These are phyloP conservation scores for Enteromius argenteus DNA, from an alignment of 2,797 vertebrate species.

Conservation along the genomic window DNA sequence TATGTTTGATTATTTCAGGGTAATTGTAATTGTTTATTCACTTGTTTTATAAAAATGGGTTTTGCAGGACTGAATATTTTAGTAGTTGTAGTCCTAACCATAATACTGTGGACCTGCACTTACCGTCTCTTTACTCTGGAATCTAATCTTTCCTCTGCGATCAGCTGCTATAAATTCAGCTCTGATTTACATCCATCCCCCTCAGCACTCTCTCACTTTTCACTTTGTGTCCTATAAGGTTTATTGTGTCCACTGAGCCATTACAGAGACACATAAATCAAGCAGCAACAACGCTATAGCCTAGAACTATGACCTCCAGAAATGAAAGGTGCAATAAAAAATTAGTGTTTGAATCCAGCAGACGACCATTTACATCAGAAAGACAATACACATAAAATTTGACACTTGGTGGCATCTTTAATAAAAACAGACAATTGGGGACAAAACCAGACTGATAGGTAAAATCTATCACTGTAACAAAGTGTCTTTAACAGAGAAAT, in stretches of 20 bases:
- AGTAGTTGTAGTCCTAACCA: background rate
- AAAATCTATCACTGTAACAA: background rate
- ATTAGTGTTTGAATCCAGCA: background rate
- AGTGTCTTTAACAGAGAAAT: background rate
- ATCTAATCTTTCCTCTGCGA: conserved; percentile 13
- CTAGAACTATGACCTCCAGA: conserved; percentile 34
- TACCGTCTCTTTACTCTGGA: conserved; percentile 21
- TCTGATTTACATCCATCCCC: conserved; percentile 28
- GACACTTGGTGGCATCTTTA: conserved; percentile 13
- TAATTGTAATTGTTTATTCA: background rate
- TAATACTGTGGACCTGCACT: conserved; percentile 3
- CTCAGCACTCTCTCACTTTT: conserved; percentile 38
- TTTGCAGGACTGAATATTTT: background rate
- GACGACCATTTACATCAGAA: conserved; percentile 10
- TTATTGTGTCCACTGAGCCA: conserved; percentile 44
- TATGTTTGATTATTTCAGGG: too few species aligned
- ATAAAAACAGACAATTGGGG: conserved; percentile 4
- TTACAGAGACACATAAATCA: conserved; percentile 45
- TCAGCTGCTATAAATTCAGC: conserved; percentile 40
- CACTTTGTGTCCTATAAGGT: conserved; percentile 38
- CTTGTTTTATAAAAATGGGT: background rate
- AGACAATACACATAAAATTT: conserved; percentile 24
- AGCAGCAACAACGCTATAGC: conserved; percentile 11
- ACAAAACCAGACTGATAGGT: background rate
- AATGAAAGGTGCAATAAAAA: conserved; percentile 41